Evolutionary conservation across 2,797 vertebrate genomes (phyloP).

Genomic region (Pterois miles): DNA sequence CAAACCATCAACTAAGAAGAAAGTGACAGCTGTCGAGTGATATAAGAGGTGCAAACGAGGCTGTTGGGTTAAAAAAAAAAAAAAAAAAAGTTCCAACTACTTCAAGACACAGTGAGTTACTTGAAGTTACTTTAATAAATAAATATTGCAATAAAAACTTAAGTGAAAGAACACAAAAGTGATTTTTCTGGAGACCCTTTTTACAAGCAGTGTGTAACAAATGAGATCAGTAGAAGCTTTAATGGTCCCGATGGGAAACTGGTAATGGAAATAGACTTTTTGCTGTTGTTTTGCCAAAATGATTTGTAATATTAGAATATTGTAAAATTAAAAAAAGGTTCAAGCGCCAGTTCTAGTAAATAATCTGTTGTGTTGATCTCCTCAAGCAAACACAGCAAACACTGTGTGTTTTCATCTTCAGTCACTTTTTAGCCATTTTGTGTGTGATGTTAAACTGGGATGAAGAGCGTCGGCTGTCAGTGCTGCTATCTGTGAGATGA

Average conservation of each 20-base stretch:
- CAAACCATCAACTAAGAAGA: constrained; percentile 16
- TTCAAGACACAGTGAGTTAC: background rate
- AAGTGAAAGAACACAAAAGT: background rate
- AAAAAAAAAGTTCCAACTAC: background rate
- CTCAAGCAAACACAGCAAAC: constrained; percentile 4
- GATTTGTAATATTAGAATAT: background rate
- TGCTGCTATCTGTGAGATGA: constrained; percentile 24
- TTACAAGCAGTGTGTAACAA: background rate
- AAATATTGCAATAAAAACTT: background rate
- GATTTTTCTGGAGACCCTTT: background rate
- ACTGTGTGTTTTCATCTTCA: background rate
- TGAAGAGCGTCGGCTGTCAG: constrained; percentile 44
- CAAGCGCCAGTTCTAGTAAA: background rate
- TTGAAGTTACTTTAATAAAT: background rate
- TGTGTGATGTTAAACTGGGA: constrained; percentile 8
- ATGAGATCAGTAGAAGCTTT: background rate
- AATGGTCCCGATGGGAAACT: background rate
- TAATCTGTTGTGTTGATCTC: constrained; percentile 3
- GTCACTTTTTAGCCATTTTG: constrained; percentile 8
- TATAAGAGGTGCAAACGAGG: constrained; percentile 17
- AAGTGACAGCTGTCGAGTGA: constrained; percentile 37
- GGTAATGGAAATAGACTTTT: background rate
- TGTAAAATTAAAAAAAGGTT: background rate
- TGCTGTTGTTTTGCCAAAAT: background rate
- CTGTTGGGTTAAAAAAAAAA: background rate